A percentile compares a stretch with the other conserved stretches of the same genome.
Conservation (phyloP, 2,113 vertebrate species). For the Carassius gibelio region DNA sequence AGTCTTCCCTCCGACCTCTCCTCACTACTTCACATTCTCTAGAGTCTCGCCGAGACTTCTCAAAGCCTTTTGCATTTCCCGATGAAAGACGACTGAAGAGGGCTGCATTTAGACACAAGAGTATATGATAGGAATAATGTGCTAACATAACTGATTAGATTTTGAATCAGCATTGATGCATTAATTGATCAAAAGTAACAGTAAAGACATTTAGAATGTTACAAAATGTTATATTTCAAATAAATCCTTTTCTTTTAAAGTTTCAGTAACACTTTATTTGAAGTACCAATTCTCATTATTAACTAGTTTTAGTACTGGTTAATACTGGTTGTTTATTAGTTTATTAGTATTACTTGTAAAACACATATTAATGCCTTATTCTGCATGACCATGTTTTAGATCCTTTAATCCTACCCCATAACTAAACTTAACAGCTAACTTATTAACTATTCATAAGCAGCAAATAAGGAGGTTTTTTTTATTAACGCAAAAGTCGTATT, state of each 20-base stretch:
- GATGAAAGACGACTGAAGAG: constrained; percentile 14
- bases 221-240: neutral
- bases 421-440: too few species aligned
- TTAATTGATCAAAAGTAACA: neutral
- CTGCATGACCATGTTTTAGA: too few species aligned
- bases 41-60: neutral
- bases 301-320: too few species aligned
- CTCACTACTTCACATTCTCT: neutral
- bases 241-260: neutral
- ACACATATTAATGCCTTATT: too few species aligned
- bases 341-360: too few species aligned
- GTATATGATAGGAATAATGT: neutral
- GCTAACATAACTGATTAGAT: neutral
- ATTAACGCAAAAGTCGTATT: too few species aligned
- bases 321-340: too few species aligned
- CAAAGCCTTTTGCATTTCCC: neutral
- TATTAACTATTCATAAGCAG: too few species aligned
- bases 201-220: neutral
- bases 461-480: too few species aligned
- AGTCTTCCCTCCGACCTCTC: neutral
- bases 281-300: too few species aligned
- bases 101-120: neutral
- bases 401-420: too few species aligned
- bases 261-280: too few species aligned
- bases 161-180: neutral